phyloP scores from a whole-genome alignment of 1,140 invertebrate genomes.

The Cephus cinctus region DNA sequence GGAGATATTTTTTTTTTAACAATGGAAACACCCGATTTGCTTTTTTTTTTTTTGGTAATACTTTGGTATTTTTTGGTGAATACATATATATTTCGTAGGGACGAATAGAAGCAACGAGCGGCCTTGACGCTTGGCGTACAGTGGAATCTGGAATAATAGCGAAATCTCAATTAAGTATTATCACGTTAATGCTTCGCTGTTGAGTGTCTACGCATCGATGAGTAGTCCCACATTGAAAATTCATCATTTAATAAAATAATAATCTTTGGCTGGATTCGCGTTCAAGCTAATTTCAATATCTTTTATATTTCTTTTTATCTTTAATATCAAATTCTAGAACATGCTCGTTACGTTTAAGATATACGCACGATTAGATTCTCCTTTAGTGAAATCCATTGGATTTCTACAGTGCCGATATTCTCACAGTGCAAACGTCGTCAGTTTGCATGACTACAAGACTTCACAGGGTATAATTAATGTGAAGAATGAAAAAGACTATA shows the following conservation, averaged over 20 bases:
- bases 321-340: no score
- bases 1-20: no score
- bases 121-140: conserved; percentile 9
- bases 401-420: no score
- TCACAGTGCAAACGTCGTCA: no score
- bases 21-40: no score
- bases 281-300: no score
- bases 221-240: conserved; percentile 15
- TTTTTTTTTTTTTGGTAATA: conserved; percentile 13
- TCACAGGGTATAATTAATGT: no score
- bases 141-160: conserved; percentile 14
- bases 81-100: conserved; percentile 6
- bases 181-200: conserved; percentile 50
- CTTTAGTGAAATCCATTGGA: no score
- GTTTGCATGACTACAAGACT: no score
- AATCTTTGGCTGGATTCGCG: conserved; percentile 6
- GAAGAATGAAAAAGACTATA: conserved; percentile 1
- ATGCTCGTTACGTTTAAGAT: no score
- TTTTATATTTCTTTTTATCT: no score
- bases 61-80: conserved; percentile 13
- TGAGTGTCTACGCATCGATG: conserved; percentile 36
- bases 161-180: conserved; percentile 42
- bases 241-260: conserved; percentile 14
- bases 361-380: no score
- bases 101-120: conserved; percentile 10